These are phyloP conservation scores for Incurvaria masculella DNA, from an alignment of 2,888 invertebrate species.

Conservation along the genomic window DNA sequence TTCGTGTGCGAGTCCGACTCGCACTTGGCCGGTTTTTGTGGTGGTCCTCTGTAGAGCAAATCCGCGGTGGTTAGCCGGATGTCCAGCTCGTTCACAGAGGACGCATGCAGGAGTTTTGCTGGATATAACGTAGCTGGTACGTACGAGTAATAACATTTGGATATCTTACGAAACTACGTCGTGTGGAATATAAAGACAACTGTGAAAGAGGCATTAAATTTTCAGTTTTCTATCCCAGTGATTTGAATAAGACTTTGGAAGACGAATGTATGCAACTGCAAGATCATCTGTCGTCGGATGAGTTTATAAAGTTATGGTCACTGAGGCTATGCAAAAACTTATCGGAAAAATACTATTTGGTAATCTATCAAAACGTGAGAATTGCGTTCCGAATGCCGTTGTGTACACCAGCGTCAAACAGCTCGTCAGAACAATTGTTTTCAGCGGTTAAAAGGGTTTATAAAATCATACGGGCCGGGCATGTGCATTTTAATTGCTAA, in stretches of 20 bases:
- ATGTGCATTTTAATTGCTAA: no score
- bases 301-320: slow-evolving; percentile 7
- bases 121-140: no score
- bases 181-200: slow-evolving; percentile 7
- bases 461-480: no score
- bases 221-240: slow-evolving; percentile 2
- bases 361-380: slow-evolving; percentile 4
- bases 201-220: neutral
- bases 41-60: no score
- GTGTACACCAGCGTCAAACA: slow-evolving; percentile 5
- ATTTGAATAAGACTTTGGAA: slow-evolving; percentile 6
- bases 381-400: slow-evolving; percentile 5
- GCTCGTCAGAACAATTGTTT: slow-evolving; percentile 3
- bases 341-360: slow-evolving; percentile 6
- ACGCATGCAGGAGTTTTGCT: no score
- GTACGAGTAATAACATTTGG: no score
- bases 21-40: no score
- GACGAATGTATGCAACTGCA: slow-evolving; percentile 3
- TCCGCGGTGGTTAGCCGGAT: no score
- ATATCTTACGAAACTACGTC: slow-evolving; percentile 7
- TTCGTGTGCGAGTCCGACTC: no score
- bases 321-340: slow-evolving; percentile 8
- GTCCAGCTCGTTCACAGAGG: no score
- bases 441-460: neutral
- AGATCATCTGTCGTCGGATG: slow-evolving; percentile 1